Conservation (phyloP, 1,140 invertebrate species). For the Aphelinus atriplicis region DNA sequence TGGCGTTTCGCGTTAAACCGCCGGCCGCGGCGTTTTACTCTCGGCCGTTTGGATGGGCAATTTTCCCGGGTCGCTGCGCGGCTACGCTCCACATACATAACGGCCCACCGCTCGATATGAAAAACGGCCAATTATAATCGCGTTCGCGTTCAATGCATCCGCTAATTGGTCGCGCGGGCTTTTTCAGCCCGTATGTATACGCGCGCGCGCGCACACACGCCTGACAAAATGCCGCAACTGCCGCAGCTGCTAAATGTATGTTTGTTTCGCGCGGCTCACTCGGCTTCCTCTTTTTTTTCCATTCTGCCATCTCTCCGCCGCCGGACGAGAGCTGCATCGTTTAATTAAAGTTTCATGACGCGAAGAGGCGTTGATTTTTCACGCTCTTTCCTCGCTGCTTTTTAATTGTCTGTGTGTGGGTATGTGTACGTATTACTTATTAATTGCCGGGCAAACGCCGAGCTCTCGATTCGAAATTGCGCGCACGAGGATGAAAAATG, state of each 20-base stretch:
- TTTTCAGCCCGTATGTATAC: no score
- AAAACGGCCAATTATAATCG: constrained; percentile 18
- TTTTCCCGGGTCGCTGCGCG: not conserved
- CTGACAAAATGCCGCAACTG: no score
- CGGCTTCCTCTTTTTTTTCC: no score
- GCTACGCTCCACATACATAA: not conserved
- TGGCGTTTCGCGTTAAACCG: not conserved
- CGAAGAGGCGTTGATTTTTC: not conserved
- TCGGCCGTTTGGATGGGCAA: not conserved
- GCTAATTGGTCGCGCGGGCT: constrained; percentile 3
- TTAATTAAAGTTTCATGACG: not conserved
- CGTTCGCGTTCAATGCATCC: not conserved
- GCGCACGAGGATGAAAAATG: not conserved
- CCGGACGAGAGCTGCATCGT: no score
- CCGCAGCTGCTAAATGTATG: no score
- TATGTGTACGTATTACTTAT: not conserved
- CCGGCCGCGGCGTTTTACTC: not conserved
- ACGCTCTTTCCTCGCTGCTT: not conserved
- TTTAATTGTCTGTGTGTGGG: not conserved
- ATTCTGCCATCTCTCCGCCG: no score
- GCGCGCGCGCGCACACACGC: no score
- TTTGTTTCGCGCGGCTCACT: no score
- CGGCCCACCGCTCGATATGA: not conserved
- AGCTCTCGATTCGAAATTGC: not conserved
- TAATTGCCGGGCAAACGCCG: no score